These are phyloP conservation scores for Pseudolaguvia tuberculata DNA, from an alignment of 2,113 vertebrate genomes.

Conservation along the genomic window DNA sequence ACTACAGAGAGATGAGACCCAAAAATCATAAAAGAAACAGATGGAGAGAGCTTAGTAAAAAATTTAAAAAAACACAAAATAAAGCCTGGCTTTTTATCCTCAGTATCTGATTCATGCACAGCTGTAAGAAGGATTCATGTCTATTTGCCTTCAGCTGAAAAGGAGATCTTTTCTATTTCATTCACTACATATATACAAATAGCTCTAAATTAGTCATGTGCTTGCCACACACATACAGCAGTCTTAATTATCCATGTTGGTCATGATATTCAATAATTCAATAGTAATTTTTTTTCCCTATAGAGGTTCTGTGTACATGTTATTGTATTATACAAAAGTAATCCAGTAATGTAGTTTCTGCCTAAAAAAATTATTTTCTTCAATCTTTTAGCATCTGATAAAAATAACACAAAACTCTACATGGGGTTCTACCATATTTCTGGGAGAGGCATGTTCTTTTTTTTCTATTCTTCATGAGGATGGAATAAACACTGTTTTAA, in stretches of 20 bases:
- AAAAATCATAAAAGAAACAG: not conserved
- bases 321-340: not conserved
- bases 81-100: not conserved
- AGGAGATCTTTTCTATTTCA: slow-evolving; percentile 2
- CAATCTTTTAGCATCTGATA: too few relatives aligned
- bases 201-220: not conserved
- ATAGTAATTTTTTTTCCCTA: not conserved
- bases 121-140: slow-evolving; percentile 25
- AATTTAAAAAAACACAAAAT: not conserved
- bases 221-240: not conserved
- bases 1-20: not conserved
- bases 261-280: not conserved
- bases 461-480: too few relatives aligned
- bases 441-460: too few relatives aligned
- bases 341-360: not conserved
- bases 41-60: not conserved
- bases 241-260: slow-evolving; percentile 1
- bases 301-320: not conserved
- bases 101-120: slow-evolving; percentile 14
- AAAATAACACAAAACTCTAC: too few relatives aligned
- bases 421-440: too few relatives aligned
- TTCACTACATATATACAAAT: slow-evolving; percentile 11
- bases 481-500: too few relatives aligned
- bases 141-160: slow-evolving; percentile 21
- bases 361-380: too few relatives aligned